Evolutionary conservation across 2,888 invertebrate genomes (phyloP).

Genomic region (Trisateles emortualis): DNA sequence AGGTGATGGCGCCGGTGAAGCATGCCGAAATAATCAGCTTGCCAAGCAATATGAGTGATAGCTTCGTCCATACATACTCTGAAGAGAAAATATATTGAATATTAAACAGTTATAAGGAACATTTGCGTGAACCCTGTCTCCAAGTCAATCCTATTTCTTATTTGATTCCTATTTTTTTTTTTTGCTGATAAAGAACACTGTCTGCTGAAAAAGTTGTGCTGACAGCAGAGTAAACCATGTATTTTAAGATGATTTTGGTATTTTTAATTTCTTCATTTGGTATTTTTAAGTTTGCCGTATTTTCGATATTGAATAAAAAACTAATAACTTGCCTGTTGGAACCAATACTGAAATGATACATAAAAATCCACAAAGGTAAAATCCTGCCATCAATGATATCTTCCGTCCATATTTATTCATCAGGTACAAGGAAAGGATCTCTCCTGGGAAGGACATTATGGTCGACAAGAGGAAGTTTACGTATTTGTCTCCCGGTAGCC

Average conservation of each 20-base stretch:
- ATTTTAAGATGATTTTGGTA: too few relatives aligned
- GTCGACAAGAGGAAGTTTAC: constrained; percentile 72
- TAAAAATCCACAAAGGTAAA: constrained; percentile 58
- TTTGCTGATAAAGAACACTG: too few relatives aligned
- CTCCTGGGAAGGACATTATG: constrained; percentile 77
- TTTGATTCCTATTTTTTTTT: too few relatives aligned
- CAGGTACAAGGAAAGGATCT: constrained; percentile 65
- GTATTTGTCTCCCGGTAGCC: constrained; percentile 74
- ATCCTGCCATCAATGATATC: constrained; percentile 65
- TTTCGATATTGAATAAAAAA: too few relatives aligned
- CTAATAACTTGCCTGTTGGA: constrained; percentile 65
- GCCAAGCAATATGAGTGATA: constrained; percentile 83
- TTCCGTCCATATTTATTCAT: constrained; percentile 76
- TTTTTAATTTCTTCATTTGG: too few relatives aligned
- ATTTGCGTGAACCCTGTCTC: too few relatives aligned
- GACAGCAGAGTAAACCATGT: too few relatives aligned
- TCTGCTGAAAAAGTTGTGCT: too few relatives aligned
- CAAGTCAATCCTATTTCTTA: too few relatives aligned
- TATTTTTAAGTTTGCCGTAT: too few relatives aligned
- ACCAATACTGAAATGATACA: constrained; percentile 64
- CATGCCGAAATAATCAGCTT: constrained; percentile 88
- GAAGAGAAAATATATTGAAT: too few relatives aligned
- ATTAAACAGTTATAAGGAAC: too few relatives aligned
- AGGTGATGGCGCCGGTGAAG: constrained; percentile 87
- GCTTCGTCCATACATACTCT: constrained; percentile 65